Percentiles rank a stretch among this genome's conserved stretches.
Evolutionary conservation across 2,113 vertebrate genomes (phyloP).

Genomic region (Cyanoliseus patagonus): DNA sequence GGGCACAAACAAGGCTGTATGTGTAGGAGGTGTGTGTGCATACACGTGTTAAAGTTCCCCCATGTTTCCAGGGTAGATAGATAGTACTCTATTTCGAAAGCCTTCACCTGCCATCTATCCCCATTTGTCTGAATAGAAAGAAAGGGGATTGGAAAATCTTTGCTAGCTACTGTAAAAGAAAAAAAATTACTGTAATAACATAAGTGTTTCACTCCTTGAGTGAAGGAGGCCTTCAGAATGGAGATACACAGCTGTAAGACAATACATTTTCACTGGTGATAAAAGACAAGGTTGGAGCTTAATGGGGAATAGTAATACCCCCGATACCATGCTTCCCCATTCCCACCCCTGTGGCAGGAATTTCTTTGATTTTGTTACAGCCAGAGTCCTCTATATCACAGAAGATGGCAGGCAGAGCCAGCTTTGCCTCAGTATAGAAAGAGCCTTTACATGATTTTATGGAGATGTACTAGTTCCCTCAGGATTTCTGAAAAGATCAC

Average conservation of each 20-base stretch:
- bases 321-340: background rate
- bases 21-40: fast-evolving
- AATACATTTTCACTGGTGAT: background rate
- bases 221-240: background rate
- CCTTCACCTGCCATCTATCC: background rate
- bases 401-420: background rate
- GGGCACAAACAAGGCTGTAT: background rate
- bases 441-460: background rate
- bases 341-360: background rate
- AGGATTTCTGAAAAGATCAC: background rate
- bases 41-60: background rate
- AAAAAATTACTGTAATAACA: background rate
- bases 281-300: background rate
- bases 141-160: background rate
- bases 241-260: background rate
- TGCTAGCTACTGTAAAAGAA: background rate
- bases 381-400: background rate
- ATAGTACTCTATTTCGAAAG: background rate
- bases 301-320: background rate
- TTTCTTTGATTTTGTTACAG: background rate
- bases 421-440: background rate
- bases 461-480: background rate
- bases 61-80: background rate
- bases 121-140: background rate
- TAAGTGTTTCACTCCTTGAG: background rate